Percentiles rank a stretch among this genome's conserved stretches.
These are phyloP conservation scores for Spilosoma lubricipeda DNA, from an alignment of 2,888 invertebrate species.

Conservation along the genomic window DNA sequence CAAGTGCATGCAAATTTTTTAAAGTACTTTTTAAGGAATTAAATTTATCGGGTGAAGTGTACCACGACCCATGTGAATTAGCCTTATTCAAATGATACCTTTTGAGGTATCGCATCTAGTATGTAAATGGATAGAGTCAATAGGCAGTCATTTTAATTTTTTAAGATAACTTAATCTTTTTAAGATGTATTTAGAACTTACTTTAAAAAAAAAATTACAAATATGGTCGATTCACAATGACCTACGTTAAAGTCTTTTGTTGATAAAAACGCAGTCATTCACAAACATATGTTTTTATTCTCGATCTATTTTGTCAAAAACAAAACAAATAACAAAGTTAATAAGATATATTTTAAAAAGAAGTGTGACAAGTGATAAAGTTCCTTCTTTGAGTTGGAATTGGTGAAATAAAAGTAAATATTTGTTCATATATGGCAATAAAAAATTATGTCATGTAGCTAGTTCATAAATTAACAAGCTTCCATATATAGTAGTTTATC, in stretches of 20 bases:
- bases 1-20: conserved; percentile 1
- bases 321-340: neutral
- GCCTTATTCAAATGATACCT: too few species aligned
- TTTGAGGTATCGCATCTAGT: too few species aligned
- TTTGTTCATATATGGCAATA: neutral
- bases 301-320: neutral
- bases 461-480: conserved; percentile 13
- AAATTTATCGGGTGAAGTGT: neutral
- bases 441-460: neutral
- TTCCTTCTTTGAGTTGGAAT: neutral
- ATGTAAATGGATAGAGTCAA: too few species aligned
- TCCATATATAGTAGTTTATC: conserved; percentile 13
- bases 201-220: too few species aligned
- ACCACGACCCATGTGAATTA: neutral
- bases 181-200: too few species aligned
- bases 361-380: neutral
- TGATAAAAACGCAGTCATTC: too few species aligned
- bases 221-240: too few species aligned
- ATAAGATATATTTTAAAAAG: neutral
- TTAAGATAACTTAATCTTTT: too few species aligned
- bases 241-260: neutral
- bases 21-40: neutral
- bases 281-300: too few species aligned
- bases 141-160: too few species aligned
- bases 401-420: conserved; percentile 3